Evolutionary conservation across 2,888 invertebrate species (phyloP).

Genomic region (Melangyna quadrimaculata): DNA sequence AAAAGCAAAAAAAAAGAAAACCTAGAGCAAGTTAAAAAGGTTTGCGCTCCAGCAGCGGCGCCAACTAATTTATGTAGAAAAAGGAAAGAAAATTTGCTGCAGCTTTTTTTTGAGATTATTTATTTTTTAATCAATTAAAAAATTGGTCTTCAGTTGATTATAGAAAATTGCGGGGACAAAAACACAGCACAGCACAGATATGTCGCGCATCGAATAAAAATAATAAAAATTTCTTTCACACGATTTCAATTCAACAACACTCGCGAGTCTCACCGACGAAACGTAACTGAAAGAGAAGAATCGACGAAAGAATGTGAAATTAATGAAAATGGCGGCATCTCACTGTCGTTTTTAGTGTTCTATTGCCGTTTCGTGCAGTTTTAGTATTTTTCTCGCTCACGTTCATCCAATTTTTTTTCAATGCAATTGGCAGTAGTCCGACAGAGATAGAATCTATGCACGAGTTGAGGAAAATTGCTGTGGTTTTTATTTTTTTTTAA

Average conservation of each 20-base stretch:
- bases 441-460: slow-evolving; percentile 4
- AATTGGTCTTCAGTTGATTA: slow-evolving; percentile 24
- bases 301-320: slow-evolving; percentile 70
- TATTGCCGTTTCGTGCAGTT: slow-evolving; percentile 46
- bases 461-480: background rate
- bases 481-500: background rate
- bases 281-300: slow-evolving; percentile 72
- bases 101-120: slow-evolving; percentile 35
- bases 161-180: slow-evolving; percentile 58
- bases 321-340: slow-evolving; percentile 71
- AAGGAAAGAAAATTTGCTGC: slow-evolving; percentile 33
- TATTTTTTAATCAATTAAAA: slow-evolving; percentile 3
- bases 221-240: slow-evolving; percentile 44
- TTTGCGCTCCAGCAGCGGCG: slow-evolving; percentile 63
- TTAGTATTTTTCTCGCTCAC: background rate
- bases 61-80: slow-evolving; percentile 49
- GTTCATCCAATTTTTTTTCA: slow-evolving; percentile 14
- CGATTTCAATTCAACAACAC: slow-evolving; percentile 62
- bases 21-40: slow-evolving; percentile 55
- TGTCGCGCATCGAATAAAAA: slow-evolving; percentile 62
- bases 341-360: slow-evolving; percentile 54
- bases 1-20: slow-evolving; percentile 28
- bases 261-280: slow-evolving; percentile 71
- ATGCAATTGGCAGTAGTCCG: background rate
- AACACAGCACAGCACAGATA: slow-evolving; percentile 44